phyloP scores from a whole-genome alignment of 2,888 invertebrate genomes.

The Agonopterix subpropinquella region DNA sequence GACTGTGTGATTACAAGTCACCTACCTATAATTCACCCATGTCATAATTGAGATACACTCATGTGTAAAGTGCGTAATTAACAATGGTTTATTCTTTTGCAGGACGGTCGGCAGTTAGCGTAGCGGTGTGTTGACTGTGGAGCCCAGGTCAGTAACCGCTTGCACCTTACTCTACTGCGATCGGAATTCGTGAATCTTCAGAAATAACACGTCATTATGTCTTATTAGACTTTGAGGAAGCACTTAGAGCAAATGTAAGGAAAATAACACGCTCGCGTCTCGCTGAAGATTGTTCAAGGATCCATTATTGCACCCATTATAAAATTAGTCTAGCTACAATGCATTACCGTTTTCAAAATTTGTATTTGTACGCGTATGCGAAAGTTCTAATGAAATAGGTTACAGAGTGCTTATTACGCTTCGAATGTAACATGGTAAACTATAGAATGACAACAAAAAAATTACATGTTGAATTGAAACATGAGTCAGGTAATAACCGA shows the following conservation, averaged over 20 bases:
- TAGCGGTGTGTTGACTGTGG: conserved; percentile 36
- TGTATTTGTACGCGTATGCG: not conserved
- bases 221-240: conserved; percentile 67
- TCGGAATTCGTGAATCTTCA: conserved; percentile 69
- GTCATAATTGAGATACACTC: conserved; percentile 50
- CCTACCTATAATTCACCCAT: conserved; percentile 42
- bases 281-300: conserved; percentile 45
- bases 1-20: conserved; percentile 41
- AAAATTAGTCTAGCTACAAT: conserved; percentile 37
- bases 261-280: conserved; percentile 56
- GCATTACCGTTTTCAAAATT: conserved; percentile 3
- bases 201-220: conserved; percentile 69
- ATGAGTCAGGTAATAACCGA: conserved; percentile 39
- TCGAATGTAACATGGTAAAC: conserved; percentile 17
- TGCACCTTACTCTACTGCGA: conserved; percentile 50
- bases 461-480: no score
- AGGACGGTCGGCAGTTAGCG: conserved; percentile 46
- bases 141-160: conserved; percentile 64
- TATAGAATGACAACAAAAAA: conserved; percentile 26
- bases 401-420: no score
- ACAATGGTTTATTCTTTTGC: conserved; percentile 50
- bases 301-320: conserved; percentile 54
- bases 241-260: conserved; percentile 64
- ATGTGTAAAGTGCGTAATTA: conserved; percentile 53
- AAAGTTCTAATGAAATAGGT: no score